A percentile compares a stretch with the other conserved stretches of the same genome.
These are phyloP conservation scores for Rallus crepitans DNA, from an alignment of 2,797 vertebrate genomes.

Conservation along the genomic window DNA sequence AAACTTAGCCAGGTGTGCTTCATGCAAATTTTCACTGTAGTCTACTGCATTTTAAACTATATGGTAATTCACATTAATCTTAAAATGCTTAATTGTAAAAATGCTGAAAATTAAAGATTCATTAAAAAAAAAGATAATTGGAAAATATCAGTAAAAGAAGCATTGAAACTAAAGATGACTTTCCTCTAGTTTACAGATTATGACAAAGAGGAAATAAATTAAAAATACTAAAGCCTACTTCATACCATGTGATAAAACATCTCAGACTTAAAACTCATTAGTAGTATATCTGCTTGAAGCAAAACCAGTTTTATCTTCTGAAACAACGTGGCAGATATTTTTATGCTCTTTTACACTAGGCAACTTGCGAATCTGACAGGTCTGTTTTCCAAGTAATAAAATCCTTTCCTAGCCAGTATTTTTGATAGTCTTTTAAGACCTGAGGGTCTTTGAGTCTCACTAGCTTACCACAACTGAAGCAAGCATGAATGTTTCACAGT, in stretches of 20 bases:
- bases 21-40: constrained; percentile 45
- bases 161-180: not conserved
- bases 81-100: constrained; percentile 10
- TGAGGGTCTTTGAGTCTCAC: not conserved
- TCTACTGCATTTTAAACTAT: constrained; percentile 27
- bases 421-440: not conserved
- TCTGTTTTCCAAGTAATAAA: constrained; percentile 16
- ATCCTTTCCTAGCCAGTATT: not conserved
- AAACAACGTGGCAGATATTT: not conserved
- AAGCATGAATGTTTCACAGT: not conserved
- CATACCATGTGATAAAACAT: not conserved
- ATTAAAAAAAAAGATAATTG: not conserved
- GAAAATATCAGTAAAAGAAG: not conserved
- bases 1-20: constrained; percentile 52
- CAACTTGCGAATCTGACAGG: not conserved
- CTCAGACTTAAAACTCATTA: not conserved
- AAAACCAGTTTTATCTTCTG: not conserved
- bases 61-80: constrained; percentile 39
- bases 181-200: not conserved
- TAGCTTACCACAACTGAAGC: not conserved
- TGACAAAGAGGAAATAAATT: not conserved
- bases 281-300: not conserved
- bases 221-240: not conserved
- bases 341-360: not conserved
- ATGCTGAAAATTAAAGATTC: not conserved